Conservation (phyloP, 64 coral and sea anemone species). For the Montipora sp. region DNA sequence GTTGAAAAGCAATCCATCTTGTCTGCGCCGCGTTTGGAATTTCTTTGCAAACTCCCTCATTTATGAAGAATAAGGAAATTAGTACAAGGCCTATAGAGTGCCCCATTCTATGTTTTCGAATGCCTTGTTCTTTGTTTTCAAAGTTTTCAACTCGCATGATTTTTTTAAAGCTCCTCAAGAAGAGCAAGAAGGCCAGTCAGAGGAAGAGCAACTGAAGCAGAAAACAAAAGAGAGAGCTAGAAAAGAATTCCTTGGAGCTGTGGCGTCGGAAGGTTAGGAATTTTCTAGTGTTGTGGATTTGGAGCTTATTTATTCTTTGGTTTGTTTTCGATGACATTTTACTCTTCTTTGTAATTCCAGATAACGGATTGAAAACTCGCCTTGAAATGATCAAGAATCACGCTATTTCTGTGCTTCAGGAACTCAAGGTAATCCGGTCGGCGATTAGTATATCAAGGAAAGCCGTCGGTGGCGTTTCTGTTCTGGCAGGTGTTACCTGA, state of each 20-base stretch:
- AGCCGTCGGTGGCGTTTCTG: too few relatives aligned
- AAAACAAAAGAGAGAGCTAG: conserved; percentile 88
- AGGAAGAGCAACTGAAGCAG: conserved; percentile 90
- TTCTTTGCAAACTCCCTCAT: too few relatives aligned
- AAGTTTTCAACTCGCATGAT: neutral
- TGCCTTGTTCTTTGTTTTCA: neutral
- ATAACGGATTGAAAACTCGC: conserved; percentile 82
- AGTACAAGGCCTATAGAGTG: too few relatives aligned
- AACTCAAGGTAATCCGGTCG: conserved; percentile 74
- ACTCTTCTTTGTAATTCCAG: conserved; percentile 6
- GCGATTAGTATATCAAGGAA: neutral
- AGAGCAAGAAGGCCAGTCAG: conserved; percentile 78
- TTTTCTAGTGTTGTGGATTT: neutral
- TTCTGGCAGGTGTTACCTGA: too few relatives aligned
- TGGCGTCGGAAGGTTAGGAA: conserved; percentile 77
- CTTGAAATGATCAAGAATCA: conserved; percentile 92
- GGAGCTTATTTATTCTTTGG: neutral
- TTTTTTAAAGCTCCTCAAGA: conserved; percentile 70
- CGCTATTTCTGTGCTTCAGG: conserved; percentile 83
- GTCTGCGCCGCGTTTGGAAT: too few relatives aligned
- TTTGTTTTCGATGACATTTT: neutral
- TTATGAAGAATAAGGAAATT: too few relatives aligned
- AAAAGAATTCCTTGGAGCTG: conserved; percentile 89
- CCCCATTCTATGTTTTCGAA: too few relatives aligned
- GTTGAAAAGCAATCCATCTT: too few relatives aligned